These are phyloP conservation scores for Nerophis ophidion DNA, from an alignment of 2,113 vertebrate genomes.

Conservation along the genomic window DNA sequence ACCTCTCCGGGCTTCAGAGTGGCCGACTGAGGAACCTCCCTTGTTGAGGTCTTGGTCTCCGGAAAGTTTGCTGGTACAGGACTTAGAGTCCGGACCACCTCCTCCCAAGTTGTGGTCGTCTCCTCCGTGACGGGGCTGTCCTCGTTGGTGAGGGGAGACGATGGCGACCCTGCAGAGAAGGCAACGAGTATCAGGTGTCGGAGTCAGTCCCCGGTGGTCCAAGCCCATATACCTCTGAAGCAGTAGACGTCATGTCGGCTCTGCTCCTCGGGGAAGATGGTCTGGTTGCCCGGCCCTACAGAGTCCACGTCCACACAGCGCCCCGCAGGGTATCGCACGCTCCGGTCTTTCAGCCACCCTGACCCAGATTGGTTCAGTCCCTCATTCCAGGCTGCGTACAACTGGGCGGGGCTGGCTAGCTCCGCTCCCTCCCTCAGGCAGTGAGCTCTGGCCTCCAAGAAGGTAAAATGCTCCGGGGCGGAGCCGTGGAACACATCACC, in stretches of 20 bases:
- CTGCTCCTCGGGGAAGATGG: conserved; percentile 81
- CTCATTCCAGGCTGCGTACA: conserved; percentile 84
- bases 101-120: conserved; percentile 54
- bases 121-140: conserved; percentile 63
- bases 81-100: conserved; percentile 71
- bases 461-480: conserved; percentile 71
- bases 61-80: conserved; percentile 9
- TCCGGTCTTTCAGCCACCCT: conserved; percentile 89
- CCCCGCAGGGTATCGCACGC: conserved; percentile 87
- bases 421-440: conserved; percentile 72
- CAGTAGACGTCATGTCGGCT: conserved; percentile 85
- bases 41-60: not conserved
- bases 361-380: conserved; percentile 88
- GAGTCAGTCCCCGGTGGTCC: not conserved
- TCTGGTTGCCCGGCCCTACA: conserved; percentile 88
- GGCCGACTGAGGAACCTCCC: not conserved
- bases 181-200: not conserved
- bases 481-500: conserved; percentile 82
- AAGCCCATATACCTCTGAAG: conserved; percentile 78
- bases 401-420: conserved; percentile 82
- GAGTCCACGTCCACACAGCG: conserved; percentile 83
- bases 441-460: conserved; percentile 75
- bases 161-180: conserved; percentile 53
- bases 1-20: too few species aligned
- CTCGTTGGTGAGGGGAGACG: conserved; percentile 60